Evolutionary conservation across 1,140 invertebrate genomes (phyloP), one percentile per base, ranked within the genome.

Genomic region (Globodera ellingtonae): DNA sequence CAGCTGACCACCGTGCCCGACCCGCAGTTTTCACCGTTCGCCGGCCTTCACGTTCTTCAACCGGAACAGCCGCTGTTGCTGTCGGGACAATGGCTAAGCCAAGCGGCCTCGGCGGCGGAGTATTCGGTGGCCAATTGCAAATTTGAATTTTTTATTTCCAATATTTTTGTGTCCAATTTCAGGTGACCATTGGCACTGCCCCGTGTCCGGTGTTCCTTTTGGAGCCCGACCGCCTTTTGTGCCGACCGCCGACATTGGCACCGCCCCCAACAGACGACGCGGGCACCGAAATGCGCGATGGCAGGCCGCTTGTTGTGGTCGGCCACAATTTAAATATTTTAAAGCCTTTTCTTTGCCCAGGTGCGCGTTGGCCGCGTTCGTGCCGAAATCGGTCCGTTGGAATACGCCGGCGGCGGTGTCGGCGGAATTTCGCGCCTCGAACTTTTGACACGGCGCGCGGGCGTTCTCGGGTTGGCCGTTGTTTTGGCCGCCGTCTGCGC

Each of bases 1-100:
- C 93, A 93, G 56, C 91, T 98, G 86, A 90, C 94, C 0, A 98
- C 97, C 90, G 94, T 95, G 18, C 93, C 95, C 75, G 96, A 99
- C 92, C 97, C 97, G 0, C 93, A 93, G 83, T 95, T 97, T 88
- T 93, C 93, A 84, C 92, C 94, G 75, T 98, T 98, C 90, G 93
- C 93, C 0, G 94, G 94, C 84, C 81, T 86, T 18, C 83, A 87
- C 59, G 66, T 87, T 3, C 97, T 97, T 90, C 92, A 94, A 0
- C 95, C 96, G 86, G 96, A 97, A 48, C 96, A 98, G 89, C 94
- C 95, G 6, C 90, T 98, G 67, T 95, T 98, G 1, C 96, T 98
- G 84, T 95, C 97, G 90, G 92, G 92, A 88, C 87, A 89, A 81
- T 78, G 74, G 59, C 80, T 89, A 35, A 72, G 76, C 65, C 70